Evolutionary conservation across 1,140 invertebrate species (phyloP), one percentile per base, ranked within the genome.

Genomic region (Drosophila bipectinata): DNA sequence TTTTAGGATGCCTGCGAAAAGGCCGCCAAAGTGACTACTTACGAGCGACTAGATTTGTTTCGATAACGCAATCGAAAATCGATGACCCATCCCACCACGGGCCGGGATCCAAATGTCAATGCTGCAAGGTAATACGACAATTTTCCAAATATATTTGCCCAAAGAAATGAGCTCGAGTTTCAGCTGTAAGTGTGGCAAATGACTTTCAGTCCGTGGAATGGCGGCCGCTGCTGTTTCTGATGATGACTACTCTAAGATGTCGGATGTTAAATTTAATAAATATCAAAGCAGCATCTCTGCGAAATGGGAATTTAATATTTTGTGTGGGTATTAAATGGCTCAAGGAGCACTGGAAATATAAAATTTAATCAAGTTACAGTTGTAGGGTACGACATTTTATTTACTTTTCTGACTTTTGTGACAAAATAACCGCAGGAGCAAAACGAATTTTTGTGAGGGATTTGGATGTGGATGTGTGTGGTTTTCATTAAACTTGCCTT

Each of bases 181-280:
- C 77, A 51, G 41, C 30, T 53, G 32, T 34, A 32, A 21, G 28
- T 34, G 24, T 15, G 15, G 3, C 37, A 69, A 71, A 57, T 69
- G 66, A 30, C 66, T 67, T 47, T 55, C 24, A 24, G 49, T 45
- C 21, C 21, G 30, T 18, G 28, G 45, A 4, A 44, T 44, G 45
- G 49, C 37, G 24, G 21, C 41, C 34, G 44, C 12, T 14, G 39
- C 12, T 14, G 41, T 37, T 37, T 37, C 45, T 52, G 57, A 60
- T 60, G 57, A 53, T 39, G 45, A n/a, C 6, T 37, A 26, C 53
- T 51, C 15, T 30, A 48, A 45, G 26, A 45, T 37, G 48, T 55
- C 68, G 54, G 63, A 77, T 77, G 61, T 68, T 82, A 81, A 81
- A 81, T 82, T 81, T 81, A 82, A 81, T 81, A 81, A 81, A 81